Evolutionary conservation across 1,140 invertebrate genomes (phyloP).

Genomic region (Aethina tumida): DNA sequence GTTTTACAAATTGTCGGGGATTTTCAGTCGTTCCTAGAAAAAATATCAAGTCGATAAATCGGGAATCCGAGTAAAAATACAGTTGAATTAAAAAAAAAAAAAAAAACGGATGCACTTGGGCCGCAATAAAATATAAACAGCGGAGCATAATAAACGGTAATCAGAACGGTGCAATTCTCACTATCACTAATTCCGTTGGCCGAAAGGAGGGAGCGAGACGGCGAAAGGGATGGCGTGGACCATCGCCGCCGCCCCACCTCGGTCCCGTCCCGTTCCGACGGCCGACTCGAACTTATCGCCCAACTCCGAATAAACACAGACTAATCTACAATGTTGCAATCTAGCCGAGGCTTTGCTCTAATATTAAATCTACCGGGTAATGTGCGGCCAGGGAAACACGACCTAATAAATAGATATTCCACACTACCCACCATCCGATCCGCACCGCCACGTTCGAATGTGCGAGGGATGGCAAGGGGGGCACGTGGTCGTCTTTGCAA

Average conservation of each 20-base stretch:
- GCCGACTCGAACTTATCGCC: conserved; percentile 17
- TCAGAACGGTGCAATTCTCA: no score
- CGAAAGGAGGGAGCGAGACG: conserved; percentile 4
- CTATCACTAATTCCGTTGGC: conserved; percentile 19
- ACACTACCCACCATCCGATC: conserved; percentile 9
- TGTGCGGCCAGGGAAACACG: conserved; percentile 15
- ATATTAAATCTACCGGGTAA: conserved; percentile 25
- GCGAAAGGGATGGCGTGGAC: conserved; percentile 1
- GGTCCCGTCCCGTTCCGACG: conserved; percentile 5
- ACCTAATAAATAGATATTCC: conserved; percentile 15
- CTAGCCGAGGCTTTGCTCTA: conserved; percentile 20
- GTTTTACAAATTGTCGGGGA: no score
- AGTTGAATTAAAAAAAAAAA: no score
- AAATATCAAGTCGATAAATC: no score
- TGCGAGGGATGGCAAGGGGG: no score
- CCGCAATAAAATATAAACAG: no score
- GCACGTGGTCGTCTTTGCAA: no score
- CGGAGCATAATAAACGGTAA: no score
- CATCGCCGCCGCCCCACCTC: conserved; percentile 5
- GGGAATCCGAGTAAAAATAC: no score
- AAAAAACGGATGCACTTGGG: no score
- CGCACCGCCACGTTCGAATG: no score
- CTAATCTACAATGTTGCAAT: conserved; percentile 28
- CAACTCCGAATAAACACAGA: conserved; percentile 22
- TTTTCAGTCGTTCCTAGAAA: no score